Evolutionary conservation across 2,113 vertebrate genomes (phyloP).

Genomic region (Tursiops truncatus): DNA sequence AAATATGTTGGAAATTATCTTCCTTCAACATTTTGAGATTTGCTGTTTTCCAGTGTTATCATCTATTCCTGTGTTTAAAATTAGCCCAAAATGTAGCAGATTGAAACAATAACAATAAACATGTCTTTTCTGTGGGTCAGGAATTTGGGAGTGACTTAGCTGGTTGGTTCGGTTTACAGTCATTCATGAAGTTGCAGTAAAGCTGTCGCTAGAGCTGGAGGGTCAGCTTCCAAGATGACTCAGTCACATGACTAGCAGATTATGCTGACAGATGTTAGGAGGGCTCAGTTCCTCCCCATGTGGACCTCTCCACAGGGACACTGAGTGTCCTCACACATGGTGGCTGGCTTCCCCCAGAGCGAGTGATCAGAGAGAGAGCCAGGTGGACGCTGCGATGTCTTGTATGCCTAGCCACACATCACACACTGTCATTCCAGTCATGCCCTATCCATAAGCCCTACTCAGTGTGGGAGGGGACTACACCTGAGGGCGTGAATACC

Average conservation of each 20-base stretch:
- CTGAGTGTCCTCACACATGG: background rate
- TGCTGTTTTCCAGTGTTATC: background rate
- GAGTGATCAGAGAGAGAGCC: background rate
- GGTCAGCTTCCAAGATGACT: background rate
- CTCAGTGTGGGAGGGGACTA: background rate
- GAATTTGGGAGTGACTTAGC: background rate
- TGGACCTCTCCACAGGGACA: background rate
- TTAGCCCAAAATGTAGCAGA: background rate
- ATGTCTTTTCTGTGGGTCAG: background rate
- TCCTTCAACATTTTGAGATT: background rate
- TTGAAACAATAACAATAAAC: background rate
- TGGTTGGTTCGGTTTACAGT: background rate
- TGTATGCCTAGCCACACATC: accelerated
- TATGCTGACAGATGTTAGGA: background rate
- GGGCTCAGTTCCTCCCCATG: background rate
- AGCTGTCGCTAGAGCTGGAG: background rate
- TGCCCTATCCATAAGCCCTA: no score
- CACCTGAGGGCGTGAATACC: background rate
- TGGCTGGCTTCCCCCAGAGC: background rate
- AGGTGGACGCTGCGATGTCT: background rate
- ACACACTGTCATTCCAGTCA: background rate
- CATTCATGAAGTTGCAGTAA: background rate
- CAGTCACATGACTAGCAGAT: background rate
- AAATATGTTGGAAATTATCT: background rate
- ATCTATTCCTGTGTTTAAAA: background rate